Evolutionary conservation across 2,113 vertebrate genomes (phyloP).

Genomic region (Pogona vitticeps): DNA sequence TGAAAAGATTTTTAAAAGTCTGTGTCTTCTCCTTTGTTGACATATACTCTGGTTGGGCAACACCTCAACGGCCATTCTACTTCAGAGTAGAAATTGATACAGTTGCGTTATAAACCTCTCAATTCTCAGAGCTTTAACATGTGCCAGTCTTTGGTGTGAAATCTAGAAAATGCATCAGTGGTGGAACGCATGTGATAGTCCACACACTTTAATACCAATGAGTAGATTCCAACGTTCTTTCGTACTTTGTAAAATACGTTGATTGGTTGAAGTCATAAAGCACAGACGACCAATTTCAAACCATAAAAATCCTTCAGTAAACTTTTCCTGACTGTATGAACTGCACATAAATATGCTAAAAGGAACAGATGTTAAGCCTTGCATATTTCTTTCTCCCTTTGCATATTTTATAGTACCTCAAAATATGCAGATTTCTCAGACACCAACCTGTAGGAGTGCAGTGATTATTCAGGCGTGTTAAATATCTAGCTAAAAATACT

Average conservation of each 20-base stretch:
- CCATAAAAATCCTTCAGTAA: slow-evolving; percentile 6
- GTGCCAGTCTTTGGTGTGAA: background rate
- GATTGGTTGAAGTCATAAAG: background rate
- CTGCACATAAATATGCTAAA: slow-evolving; percentile 1
- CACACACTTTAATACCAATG: background rate
- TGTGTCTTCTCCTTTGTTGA: background rate
- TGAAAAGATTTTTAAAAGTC: background rate
- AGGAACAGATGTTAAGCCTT: background rate
- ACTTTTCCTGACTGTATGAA: background rate
- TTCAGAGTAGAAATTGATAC: background rate
- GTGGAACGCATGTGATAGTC: background rate
- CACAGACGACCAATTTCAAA: background rate
- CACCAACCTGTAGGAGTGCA: slow-evolving; percentile 1
- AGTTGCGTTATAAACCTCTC: background rate
- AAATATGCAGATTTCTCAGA: background rate
- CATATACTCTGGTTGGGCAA: background rate
- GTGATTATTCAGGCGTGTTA: slow-evolving; percentile 33
- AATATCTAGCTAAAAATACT: slow-evolving; percentile 21
- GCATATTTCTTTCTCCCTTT: slow-evolving; percentile 1
- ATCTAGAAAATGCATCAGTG: background rate
- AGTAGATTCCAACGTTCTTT: background rate
- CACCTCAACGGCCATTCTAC: background rate
- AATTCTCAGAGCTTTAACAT: background rate
- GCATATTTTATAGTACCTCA: slow-evolving; percentile 14
- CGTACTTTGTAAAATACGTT: background rate